Evolutionary conservation across 2,113 vertebrate genomes (phyloP).

Genomic region (Cepphus grylle): DNA sequence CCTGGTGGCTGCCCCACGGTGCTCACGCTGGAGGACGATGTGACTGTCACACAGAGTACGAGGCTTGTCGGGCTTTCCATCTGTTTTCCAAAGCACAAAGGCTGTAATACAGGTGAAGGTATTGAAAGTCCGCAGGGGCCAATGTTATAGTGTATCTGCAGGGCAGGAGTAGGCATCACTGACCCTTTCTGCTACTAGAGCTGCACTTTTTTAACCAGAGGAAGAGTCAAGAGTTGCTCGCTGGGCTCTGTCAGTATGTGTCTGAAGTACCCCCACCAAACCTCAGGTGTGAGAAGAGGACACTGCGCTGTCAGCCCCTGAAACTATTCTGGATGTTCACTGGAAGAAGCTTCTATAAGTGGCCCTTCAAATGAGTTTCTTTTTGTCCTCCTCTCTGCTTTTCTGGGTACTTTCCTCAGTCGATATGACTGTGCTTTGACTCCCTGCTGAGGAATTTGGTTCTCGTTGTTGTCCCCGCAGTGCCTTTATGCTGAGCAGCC

Average conservation of each 20-base stretch:
- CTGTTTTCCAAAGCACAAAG: not conserved
- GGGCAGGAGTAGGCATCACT: not conserved
- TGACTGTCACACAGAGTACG: accelerated
- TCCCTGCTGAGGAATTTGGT: not conserved
- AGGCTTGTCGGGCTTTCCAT: not conserved
- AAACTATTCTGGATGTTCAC: not conserved
- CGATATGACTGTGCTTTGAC: not conserved
- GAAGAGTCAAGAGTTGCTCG: not conserved
- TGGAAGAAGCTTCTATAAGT: not conserved
- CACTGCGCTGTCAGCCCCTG: not conserved
- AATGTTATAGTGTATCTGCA: no score
- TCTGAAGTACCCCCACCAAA: not conserved
- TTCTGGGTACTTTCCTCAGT: not conserved
- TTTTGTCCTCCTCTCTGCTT: not conserved
- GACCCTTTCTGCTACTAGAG: not conserved
- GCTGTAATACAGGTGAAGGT: not conserved
- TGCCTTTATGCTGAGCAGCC: not conserved
- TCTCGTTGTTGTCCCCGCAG: not conserved
- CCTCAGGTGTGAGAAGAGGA: not conserved
- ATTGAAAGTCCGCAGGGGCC: not conserved
- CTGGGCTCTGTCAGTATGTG: not conserved
- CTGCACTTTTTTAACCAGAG: not conserved
- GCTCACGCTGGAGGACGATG: accelerated
- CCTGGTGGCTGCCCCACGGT: not conserved
- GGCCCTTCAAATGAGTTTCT: not conserved